Percentiles rank a stretch among this genome's conserved stretches.
phyloP scores from a whole-genome alignment of 2,888 invertebrate genomes.

The Rotaria socialis region DNA sequence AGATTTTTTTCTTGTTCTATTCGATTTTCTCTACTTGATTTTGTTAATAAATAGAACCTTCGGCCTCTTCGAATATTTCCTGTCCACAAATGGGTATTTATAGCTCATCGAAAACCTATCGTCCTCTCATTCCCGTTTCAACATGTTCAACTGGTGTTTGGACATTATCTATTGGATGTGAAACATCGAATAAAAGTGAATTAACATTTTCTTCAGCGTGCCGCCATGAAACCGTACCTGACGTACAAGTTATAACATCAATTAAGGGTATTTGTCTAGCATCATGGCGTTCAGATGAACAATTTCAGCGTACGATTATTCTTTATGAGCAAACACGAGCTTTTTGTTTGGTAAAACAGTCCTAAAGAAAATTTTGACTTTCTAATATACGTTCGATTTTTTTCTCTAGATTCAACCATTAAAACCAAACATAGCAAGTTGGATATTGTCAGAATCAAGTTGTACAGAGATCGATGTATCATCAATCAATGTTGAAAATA shows the following conservation, averaged over 20 bases:
- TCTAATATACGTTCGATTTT: neutral
- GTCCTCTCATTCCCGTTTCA: neutral
- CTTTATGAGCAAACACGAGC: neutral
- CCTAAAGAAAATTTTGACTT: neutral
- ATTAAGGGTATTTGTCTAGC: conserved; percentile 31
- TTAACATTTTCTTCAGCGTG: conserved; percentile 20
- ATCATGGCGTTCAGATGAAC: conserved; percentile 17
- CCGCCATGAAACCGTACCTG: conserved; percentile 23
- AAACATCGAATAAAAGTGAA: conserved; percentile 18
- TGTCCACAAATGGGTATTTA: conserved; percentile 34
- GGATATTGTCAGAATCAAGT: neutral
- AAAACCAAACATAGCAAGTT: neutral
- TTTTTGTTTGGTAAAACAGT: conserved; percentile 17
- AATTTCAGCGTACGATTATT: conserved; percentile 4
- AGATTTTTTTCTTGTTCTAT: neutral
- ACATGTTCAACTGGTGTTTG: neutral
- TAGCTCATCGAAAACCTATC: neutral
- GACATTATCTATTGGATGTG: conserved; percentile 24
- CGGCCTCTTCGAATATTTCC: neutral
- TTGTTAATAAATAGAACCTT: neutral
- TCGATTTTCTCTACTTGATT: neutral
- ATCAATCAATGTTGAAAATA: conserved; percentile 19
- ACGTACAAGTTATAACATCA: conserved; percentile 20
- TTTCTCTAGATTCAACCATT: conserved; percentile 4
- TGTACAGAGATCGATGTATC: neutral